phyloP scores from a whole-genome alignment of 2,113 vertebrate species.

The Mirounga angustirostris region DNA sequence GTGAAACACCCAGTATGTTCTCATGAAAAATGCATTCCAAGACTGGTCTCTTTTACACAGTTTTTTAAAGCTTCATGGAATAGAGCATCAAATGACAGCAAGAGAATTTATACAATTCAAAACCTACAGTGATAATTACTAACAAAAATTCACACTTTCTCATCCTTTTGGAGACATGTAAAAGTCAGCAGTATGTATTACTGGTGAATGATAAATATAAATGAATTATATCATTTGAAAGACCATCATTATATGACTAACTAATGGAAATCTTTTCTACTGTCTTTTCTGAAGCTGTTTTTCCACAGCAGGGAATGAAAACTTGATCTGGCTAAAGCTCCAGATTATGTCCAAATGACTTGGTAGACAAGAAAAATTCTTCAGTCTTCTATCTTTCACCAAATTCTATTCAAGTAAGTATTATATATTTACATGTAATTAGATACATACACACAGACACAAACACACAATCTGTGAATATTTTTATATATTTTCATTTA shows the following conservation, averaged over 20 bases:
- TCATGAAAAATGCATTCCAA: not conserved
- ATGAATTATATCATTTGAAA: not conserved
- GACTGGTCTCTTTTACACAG: not conserved
- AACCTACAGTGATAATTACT: not conserved
- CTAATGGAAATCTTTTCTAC: not conserved
- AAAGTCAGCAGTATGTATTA: not conserved
- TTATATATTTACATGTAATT: not conserved
- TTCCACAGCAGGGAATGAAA: not conserved
- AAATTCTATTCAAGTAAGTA: not conserved
- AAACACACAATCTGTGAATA: not conserved
- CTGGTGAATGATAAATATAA: slow-evolving; percentile 1
- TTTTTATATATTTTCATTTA: not conserved
- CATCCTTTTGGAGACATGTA: not conserved
- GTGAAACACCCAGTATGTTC: not conserved
- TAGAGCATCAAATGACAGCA: not conserved
- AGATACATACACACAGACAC: not conserved
- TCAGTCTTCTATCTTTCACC: not conserved
- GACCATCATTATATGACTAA: not conserved
- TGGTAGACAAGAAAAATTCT: not conserved
- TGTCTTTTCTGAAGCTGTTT: slow-evolving; percentile 35
- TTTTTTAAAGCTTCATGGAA: slow-evolving; percentile 54
- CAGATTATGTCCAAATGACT: not conserved
- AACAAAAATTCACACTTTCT: slow-evolving; percentile 37
- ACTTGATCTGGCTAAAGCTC: not conserved
- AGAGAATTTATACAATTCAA: slow-evolving; percentile 17